Base-by-base conservation (phyloP, 2,797 vertebrate species). In the Gymnodraco acuticeps region DNA sequence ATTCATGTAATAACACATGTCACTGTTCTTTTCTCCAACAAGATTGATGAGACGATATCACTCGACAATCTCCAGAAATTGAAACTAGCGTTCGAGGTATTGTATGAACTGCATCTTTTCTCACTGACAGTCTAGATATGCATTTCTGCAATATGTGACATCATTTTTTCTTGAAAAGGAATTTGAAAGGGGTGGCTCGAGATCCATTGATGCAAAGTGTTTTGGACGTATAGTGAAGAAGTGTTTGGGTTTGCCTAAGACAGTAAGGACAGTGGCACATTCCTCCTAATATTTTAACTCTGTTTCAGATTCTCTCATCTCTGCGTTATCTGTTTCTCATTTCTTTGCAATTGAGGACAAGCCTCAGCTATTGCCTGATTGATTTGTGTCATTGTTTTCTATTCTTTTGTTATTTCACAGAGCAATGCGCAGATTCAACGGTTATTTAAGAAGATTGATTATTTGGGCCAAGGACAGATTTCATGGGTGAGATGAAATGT, bases 401-500 rank as follows among this genome's bases (percentile, higher is more conserved):
- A 31, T 48, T 56, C 33, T 75, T 81, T 73, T 75, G 51, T 73
- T 88, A 88, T 87, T 88, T 83, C 76, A 94, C 87, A 96, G 96
- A 95, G 68, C 65, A 87, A 88, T 64, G 83, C 88, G 42, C 87
- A 96, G 87, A 93, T 94, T 89, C 90, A 94, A 89, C 86, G 93
- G 62, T 84, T 95, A 77, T 95, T 96, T 80, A 95, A 91, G 91
- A 96, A 95, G 94, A 95, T 95, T 75, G 94, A 96, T 88, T 94
- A 73, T 73, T 84, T 86, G 83, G 92, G 89, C 78, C 90, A 72
- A 81, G 93, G 93, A 80, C 94, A 73, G 80, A 96, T 96, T 92
- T 88, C 89, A 59, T 96, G 94, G 94, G 94, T 96, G 89, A 91
- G 90, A 69, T 80, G 64, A 84, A 66, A 88, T 81, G 77, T 47